Evolutionary conservation across 2,797 vertebrate genomes (phyloP).

Genomic region (Cottoperca gobio): DNA sequence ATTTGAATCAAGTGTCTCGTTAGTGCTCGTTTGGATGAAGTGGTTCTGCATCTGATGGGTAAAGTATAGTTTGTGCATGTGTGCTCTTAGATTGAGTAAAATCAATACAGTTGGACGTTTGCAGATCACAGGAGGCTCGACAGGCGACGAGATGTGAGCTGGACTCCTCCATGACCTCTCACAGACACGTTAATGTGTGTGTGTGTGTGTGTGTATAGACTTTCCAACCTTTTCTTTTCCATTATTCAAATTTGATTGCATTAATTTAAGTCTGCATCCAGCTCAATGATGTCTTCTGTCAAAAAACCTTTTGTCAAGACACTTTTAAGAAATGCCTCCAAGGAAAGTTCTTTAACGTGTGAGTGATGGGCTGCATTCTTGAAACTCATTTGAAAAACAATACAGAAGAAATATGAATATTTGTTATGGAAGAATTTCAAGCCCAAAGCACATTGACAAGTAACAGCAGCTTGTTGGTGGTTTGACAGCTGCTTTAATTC

Average conservation of each 20-base stretch:
- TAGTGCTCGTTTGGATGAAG: not conserved
- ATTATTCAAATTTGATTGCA: conserved; percentile 5
- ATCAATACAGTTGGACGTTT: conserved; percentile 16
- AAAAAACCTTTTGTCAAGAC: not conserved
- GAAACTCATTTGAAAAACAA: not conserved
- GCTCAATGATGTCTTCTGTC: not conserved
- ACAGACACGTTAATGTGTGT: conserved; percentile 50
- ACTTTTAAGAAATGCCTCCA: not conserved
- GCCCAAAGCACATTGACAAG: not conserved
- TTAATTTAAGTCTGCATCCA: conserved; percentile 11
- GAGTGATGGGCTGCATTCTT: not conserved
- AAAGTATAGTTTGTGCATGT: not conserved
- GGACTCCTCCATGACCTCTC: conserved; percentile 37
- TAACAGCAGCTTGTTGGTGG: not conserved
- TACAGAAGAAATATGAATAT: not conserved
- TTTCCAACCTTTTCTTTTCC: too few species aligned
- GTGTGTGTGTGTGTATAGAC: too few species aligned
- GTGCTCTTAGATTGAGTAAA: not conserved
- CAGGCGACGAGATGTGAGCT: conserved; percentile 55
- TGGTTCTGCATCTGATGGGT: not conserved
- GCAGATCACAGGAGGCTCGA: conserved; percentile 46
- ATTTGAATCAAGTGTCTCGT: not conserved
- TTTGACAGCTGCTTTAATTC: not conserved
- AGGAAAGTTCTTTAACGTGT: not conserved
- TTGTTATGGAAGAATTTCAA: not conserved